Evolutionary conservation across 2,797 vertebrate genomes (phyloP).

Genomic region (Darevskia mixta): DNA sequence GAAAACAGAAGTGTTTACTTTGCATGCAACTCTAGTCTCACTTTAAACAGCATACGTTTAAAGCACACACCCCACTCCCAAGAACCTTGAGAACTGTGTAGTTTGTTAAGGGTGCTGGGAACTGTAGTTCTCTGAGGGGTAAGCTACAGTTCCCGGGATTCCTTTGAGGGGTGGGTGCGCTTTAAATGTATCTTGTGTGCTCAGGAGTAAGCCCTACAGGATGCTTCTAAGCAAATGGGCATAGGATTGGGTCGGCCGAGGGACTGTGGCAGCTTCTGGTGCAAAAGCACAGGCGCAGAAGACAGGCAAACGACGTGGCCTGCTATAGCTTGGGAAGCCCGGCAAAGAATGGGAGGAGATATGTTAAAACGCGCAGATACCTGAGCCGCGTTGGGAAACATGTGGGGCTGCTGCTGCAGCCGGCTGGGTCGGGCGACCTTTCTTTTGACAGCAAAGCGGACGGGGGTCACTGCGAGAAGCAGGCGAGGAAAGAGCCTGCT

Average conservation of each 20-base stretch:
- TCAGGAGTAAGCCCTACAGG: background rate
- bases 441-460: background rate
- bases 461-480: background rate
- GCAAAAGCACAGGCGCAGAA: background rate
- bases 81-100: no score
- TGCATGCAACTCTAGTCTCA: background rate
- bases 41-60: no score
- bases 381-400: background rate
- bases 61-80: no score
- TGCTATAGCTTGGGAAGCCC: background rate
- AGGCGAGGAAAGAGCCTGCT: no score
- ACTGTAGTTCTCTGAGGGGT: no score
- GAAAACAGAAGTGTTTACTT: background rate
- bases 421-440: background rate
- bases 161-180: no score
- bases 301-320: background rate
- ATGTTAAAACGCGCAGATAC: rapidly evolving
- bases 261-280: no score
- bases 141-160: no score
- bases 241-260: no score
- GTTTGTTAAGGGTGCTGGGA: no score
- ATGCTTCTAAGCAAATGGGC: no score
- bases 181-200: no score
- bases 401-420: background rate
- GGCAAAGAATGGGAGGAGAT: background rate